Base-by-base conservation (phyloP, 92 coral and sea anemone species). In the Palythoa grandis region DNA sequence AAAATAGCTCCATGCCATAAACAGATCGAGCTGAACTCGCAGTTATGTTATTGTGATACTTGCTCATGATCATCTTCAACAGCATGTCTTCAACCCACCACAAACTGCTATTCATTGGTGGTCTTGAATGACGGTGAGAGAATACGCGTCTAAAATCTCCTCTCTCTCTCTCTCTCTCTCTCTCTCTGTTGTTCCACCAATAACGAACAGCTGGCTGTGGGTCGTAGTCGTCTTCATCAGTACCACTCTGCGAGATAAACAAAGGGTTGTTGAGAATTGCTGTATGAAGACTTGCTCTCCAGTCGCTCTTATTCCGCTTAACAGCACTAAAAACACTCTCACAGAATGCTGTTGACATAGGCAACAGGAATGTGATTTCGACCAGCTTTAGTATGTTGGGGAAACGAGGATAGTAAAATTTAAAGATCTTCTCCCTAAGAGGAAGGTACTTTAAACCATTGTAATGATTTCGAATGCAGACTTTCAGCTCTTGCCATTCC, bases 371-470 rank as follows among this genome's bases (percentile, higher is more conserved):
- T 24, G 37, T 24, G 71, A 66, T 66, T 66, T 66, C 35, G 9
- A 20, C 71, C n/a, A 66, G 71, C 71, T 66, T 66, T 66, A 66
- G 71, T 66, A 66, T 66, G 71, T 66, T n/a, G 6, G 25, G 71
- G 37, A 66, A 66, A 66, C 71, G 71, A 20, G 71, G 37, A 66
- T 66, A 19, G 37, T 66, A 29, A 29, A 29, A 29, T 29, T 29
- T 29, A 29, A 1, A 29, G 35, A 29, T 29, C 35, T 29, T 29
- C 35, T 29, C 35, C 1, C 35, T 0, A 29, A 29, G 35, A 29
- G 35, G 1, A 29, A 29, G 35, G 35, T 29, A 29, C 35, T 29
- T 29, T 29, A 29, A 29, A 29, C 35, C 35, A 1, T 29, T 29
- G 1, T 29, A 29, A 29, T 29, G 1, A 29, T 29, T 29, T 29